Evolutionary conservation across 2,888 invertebrate genomes (phyloP).

Genomic region (Dasypolia templi): DNA sequence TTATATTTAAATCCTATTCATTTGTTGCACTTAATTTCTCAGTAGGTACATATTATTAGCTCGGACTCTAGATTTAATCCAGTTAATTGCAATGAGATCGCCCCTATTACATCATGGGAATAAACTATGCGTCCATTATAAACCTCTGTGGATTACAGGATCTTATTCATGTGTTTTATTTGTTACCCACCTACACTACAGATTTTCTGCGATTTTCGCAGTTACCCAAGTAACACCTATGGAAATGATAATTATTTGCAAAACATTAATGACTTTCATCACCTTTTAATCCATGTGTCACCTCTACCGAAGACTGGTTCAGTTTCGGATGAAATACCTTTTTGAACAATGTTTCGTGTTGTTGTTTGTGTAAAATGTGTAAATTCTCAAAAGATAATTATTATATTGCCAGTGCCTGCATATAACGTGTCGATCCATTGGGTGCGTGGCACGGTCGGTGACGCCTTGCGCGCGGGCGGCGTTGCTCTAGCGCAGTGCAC

Average conservation of each 20-base stretch:
- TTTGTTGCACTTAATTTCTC: too few relatives aligned
- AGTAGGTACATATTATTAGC: not conserved
- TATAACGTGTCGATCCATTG: slow-evolving; percentile 86
- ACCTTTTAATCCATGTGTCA: not conserved
- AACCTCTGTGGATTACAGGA: not conserved
- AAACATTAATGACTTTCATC: not conserved
- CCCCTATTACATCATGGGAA: not conserved
- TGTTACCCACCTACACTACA: not conserved
- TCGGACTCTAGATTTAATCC: not conserved
- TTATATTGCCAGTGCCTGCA: slow-evolving; percentile 79
- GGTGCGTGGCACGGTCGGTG: slow-evolving; percentile 82
- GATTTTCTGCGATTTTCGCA: not conserved
- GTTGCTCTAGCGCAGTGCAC: slow-evolving; percentile 83
- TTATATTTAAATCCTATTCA: too few relatives aligned
- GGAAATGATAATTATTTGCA: not conserved
- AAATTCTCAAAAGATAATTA: not conserved
- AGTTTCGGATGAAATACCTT: not conserved
- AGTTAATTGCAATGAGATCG: not conserved
- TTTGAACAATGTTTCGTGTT: not conserved
- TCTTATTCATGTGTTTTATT: not conserved
- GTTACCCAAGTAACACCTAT: not conserved
- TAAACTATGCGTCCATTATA: not conserved
- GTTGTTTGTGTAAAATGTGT: not conserved
- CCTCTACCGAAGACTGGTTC: not conserved
- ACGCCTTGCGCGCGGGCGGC: slow-evolving; percentile 80